phyloP scores from a whole-genome alignment of 2,797 vertebrate genomes.

The Myotis vivesi region DNA sequence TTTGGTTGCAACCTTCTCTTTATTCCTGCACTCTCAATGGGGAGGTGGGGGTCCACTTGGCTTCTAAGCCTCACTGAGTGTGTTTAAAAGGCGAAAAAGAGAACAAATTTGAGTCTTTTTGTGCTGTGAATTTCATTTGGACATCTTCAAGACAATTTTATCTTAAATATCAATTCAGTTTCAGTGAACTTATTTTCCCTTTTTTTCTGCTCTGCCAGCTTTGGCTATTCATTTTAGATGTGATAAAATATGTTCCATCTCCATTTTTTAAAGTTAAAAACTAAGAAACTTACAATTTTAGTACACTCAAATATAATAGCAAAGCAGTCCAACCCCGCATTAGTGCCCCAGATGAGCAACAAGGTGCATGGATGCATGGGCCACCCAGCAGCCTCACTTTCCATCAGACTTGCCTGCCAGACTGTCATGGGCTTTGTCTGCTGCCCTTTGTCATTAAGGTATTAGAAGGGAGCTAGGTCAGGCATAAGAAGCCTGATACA shows the following conservation, averaged over 20 bases:
- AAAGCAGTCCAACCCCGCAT: not conserved
- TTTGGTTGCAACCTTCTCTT: not conserved
- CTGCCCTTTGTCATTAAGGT: not conserved
- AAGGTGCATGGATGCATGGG: accelerated
- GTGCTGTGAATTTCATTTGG: not conserved
- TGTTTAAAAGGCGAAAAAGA: not conserved
- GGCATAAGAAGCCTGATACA: not conserved
- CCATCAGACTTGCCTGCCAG: not conserved
- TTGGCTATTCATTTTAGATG: not conserved
- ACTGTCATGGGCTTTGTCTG: not conserved
- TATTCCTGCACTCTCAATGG: not conserved
- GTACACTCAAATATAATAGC: not conserved
- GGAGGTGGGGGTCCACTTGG: not conserved
- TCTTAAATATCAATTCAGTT: constrained; percentile 23
- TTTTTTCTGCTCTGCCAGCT: not conserved
- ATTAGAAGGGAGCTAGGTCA: not conserved
- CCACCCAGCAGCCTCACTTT: not conserved
- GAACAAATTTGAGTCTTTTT: not conserved
- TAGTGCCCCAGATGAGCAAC: not conserved
- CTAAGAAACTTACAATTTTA: not conserved
- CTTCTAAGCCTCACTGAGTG: not conserved
- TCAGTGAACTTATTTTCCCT: not conserved
- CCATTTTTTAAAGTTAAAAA: not conserved
- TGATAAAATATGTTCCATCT: not conserved
- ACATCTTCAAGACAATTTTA: not conserved